Base-by-base conservation (phyloP, 2,797 vertebrate genomes). In the Fringilla coelebs region DNA sequence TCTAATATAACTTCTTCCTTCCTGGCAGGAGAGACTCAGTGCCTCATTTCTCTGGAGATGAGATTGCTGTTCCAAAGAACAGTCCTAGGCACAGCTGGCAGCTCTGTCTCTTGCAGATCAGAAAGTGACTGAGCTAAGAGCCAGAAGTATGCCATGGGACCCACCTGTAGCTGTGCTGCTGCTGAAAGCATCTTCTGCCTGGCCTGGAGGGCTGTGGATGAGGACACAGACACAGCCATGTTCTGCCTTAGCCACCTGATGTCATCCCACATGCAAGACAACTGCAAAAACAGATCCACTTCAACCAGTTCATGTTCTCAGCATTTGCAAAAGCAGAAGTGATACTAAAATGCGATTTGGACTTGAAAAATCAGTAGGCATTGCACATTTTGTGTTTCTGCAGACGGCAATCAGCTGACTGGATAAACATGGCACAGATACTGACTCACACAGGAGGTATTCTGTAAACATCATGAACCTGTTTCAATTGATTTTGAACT, bases 261-360 rank as follows among this genome's bases (percentile, higher is more conserved):
- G 86, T 99, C 99, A 97, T 99, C 99, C 99, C 99, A 99, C 99
- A 99, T 99, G 94, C 99, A 99, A 40, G 99, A 99, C 95, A 99
- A 97, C 99, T 99, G 98, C 94, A 97, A 98, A 96, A 97, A 97
- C 65, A 96, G 4, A 67, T 12, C 54, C 68, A 67, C 68, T 57
- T 88, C 55, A 76, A 38, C 75, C 68, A 93, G 46, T 2, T 60
- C 83, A 85, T 75, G 49, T 85, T 89, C 51, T 80, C 51, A 31
- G 68, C 63, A 52, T 63, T 93, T 73, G 40, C 34, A 81, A 85
- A 89, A 87, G 36, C 65, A 83, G 68, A 76, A 89, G 29, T 25
- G 10, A 77, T 79, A 66, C 28, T 51, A 61, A 74, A 60, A 83
- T 81, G 34, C 85, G 24, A 85, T 96, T 32, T 52, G 52, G 67